Base-by-base conservation (phyloP, 2,113 vertebrate species). In the Gallinago paraguaiae region DNA sequence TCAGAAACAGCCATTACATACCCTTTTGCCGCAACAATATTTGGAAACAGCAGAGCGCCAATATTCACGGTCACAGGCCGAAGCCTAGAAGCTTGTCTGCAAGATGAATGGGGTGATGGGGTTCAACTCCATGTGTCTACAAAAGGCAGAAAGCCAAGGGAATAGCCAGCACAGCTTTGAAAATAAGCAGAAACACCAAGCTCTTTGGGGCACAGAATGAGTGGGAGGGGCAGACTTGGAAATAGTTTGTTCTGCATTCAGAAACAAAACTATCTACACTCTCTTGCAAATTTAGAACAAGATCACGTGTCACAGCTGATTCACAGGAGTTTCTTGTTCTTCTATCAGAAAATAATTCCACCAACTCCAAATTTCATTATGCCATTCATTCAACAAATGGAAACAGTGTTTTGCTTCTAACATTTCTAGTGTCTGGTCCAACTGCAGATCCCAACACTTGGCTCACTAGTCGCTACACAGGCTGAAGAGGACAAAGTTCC, bases 121-220 rank as follows among this genome's bases (percentile, higher is more conserved):
- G 59, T 51, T 77, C 50, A 77, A 41, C 37, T 79, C 69, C 43
- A 37, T 1, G 27, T 37, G 24, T 31, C 59, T 77, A 69, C 59
- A 85, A 59, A 76, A 60, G 67, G 63, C 81, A 94, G 70, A 65
- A 82, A 59, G 37, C n/a, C 88, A 91, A 56, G 46, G 24, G 28
- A 91, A 43, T 6, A 77, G 68, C 51, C 92, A 95, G 70, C 56
- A 69, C 27, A 31, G 39, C 72, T 83, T 64, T 60, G 90, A 85
- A 88, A 94, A 85, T 25, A 74, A 90, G 71, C 82, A 92, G 87
- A 56, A 88, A 76, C 86, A 88, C 39, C 39, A 77, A 37, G 31
- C 10, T 90, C 70, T 46, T 35, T 7, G 46, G 76, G 80, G 72
- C 92, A 92, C 27, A 50, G 68, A 63, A 86, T 27, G 53, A 82